phyloP scores from a whole-genome alignment of 2,797 vertebrate species.

The Notolepis coatsorum region DNA sequence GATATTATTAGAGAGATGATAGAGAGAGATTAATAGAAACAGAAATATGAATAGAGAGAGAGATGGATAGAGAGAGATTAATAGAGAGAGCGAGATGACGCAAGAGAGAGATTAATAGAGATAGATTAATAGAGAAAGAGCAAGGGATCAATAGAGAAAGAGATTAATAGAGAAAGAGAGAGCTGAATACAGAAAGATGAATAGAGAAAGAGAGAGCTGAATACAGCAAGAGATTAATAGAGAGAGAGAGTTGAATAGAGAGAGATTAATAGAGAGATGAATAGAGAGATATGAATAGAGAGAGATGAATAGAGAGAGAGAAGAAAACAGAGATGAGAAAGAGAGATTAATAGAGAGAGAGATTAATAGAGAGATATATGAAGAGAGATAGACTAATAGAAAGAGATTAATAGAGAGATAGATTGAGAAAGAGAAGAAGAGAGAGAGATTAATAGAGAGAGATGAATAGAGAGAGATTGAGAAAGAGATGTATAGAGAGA shows the following conservation, averaged over 20 bases:
- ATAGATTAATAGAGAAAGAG: slow-evolving; percentile 24
- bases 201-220: neutral
- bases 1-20: neutral
- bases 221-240: neutral
- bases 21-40: neutral
- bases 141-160: slow-evolving; percentile 35
- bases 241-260: slow-evolving; percentile 48
- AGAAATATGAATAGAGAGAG: neutral
- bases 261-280: slow-evolving; percentile 32
- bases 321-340: neutral
- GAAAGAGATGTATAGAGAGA: slow-evolving; percentile 32
- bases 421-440: slow-evolving; percentile 36
- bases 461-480: slow-evolving; percentile 7
- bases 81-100: neutral
- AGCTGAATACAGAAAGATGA: neutral
- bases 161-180: slow-evolving; percentile 19
- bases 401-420: slow-evolving; percentile 22
- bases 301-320: slow-evolving; percentile 20
- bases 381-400: slow-evolving; percentile 40
- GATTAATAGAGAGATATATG: slow-evolving; percentile 47
- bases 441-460: slow-evolving; percentile 29
- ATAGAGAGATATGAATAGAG: slow-evolving; percentile 33
- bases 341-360: slow-evolving; percentile 19
- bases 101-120: slow-evolving; percentile 6
- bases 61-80: slow-evolving; percentile 57